phyloP scores from a whole-genome alignment of 2,113 vertebrate genomes.

The Nothocercus nigrocapillus region DNA sequence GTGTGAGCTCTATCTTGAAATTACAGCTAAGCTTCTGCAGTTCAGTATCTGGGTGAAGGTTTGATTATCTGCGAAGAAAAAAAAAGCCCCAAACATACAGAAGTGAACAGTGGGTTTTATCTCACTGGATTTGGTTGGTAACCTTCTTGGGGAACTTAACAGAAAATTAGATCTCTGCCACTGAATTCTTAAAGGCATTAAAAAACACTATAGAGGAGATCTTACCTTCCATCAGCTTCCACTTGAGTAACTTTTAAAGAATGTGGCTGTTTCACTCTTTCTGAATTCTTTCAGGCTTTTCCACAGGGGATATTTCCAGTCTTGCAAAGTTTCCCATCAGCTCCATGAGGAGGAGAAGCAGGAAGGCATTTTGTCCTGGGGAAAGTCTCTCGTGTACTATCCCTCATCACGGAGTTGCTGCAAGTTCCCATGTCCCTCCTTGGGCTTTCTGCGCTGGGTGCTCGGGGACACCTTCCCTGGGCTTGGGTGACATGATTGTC shows the following conservation, averaged over 20 bases:
- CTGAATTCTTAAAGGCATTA: constrained; percentile 10
- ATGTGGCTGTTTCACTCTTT: constrained; percentile 38
- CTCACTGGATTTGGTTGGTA: constrained; percentile 13
- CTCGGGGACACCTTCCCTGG: not conserved
- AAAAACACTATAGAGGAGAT: not conserved
- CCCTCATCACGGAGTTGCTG: not conserved
- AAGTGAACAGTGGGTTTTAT: constrained; percentile 12
- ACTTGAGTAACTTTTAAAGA: constrained; percentile 55
- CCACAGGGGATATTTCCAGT: constrained; percentile 34
- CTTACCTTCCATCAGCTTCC: constrained; percentile 56
- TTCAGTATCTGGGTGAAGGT: constrained; percentile 16
- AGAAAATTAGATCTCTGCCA: constrained; percentile 68
- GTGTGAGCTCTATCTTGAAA: constrained; percentile 18
- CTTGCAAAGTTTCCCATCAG: constrained; percentile 42
- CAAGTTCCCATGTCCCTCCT: not conserved
- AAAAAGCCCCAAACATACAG: not conserved
- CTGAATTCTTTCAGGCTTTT: constrained; percentile 36
- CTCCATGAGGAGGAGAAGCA: not conserved
- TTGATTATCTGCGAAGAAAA: constrained; percentile 35
- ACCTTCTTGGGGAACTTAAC: constrained; percentile 54
- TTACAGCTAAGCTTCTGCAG: constrained; percentile 18
- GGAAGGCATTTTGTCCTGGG: constrained; percentile 25
- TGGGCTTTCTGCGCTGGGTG: not conserved
- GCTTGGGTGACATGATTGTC: accelerated
- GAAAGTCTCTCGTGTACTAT: not conserved